These are phyloP conservation scores for Acanthosepion lycidas DNA, from an alignment of 2,888 invertebrate species.

Conservation along the genomic window DNA sequence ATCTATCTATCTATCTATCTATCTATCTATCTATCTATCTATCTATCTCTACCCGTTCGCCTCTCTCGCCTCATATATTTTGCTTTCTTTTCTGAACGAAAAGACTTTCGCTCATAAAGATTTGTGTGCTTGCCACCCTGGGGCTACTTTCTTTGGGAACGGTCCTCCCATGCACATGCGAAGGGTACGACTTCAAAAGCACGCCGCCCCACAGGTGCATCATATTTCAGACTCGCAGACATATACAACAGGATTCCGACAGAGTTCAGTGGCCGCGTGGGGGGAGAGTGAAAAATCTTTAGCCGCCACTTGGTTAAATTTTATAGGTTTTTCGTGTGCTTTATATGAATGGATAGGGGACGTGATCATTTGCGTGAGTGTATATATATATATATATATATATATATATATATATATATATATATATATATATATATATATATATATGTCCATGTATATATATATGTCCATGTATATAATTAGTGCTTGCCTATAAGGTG, in stretches of 20 bases:
- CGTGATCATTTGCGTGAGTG: background rate
- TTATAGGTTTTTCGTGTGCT: conserved; percentile 1
- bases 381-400: too few relatives aligned
- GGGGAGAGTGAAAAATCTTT: background rate
- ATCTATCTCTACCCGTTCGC: background rate
- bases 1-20: too few relatives aligned
- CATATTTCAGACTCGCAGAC: conserved; percentile 33
- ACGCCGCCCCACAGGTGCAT: background rate
- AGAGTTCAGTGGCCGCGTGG: background rate
- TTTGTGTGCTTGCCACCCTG: conserved; percentile 33
- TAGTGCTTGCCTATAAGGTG: background rate
- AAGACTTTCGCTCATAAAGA: background rate
- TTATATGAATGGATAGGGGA: background rate
- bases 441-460: too few relatives aligned
- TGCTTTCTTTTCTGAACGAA: background rate
- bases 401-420: too few relatives aligned
- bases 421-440: too few relatives aligned
- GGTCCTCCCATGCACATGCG: conserved; percentile 22
- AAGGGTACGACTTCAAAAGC: conserved; percentile 8
- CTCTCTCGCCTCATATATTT: background rate
- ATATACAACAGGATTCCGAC: conserved; percentile 33
- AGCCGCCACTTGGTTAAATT: background rate
- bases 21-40: background rate
- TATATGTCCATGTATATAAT: too few relatives aligned
- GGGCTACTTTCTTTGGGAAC: conserved; percentile 33